These are phyloP conservation scores for Salvelinus sp. DNA, from an alignment of 2,113 vertebrate genomes.

Conservation along the genomic window DNA sequence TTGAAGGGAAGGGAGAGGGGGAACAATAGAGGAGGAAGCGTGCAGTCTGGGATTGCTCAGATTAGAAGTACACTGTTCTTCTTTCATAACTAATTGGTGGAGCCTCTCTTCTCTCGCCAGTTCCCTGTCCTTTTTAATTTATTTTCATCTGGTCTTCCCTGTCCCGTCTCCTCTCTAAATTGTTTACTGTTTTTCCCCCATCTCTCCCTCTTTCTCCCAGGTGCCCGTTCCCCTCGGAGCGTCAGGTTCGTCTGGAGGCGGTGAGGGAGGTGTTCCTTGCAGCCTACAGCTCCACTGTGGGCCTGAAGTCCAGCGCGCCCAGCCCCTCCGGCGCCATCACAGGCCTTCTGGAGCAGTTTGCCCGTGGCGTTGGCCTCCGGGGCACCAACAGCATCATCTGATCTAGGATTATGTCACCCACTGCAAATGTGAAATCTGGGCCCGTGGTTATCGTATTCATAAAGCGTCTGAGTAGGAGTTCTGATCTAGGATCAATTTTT, in stretches of 20 bases:
- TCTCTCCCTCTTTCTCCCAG: conserved; percentile 33
- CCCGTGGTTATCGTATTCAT: too few species aligned
- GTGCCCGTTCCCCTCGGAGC: conserved; percentile 75
- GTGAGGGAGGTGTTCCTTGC: conserved; percentile 91
- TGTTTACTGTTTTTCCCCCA: too few species aligned
- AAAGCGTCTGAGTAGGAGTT: too few species aligned
- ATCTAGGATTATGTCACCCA: conserved; percentile 42
- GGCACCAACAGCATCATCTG: conserved; percentile 83
- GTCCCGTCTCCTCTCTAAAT: not conserved
- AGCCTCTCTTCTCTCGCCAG: not conserved
- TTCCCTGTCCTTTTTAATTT: not conserved
- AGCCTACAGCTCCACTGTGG: conserved; percentile 90
- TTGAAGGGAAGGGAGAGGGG: not conserved
- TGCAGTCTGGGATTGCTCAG: conserved; percentile 11
- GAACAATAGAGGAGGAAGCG: not conserved
- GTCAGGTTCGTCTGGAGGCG: conserved; percentile 87
- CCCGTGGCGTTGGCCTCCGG: conserved; percentile 88
- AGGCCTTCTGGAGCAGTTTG: conserved; percentile 94
- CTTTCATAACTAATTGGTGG: not conserved
- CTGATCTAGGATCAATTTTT: too few species aligned
- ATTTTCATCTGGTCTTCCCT: not conserved
- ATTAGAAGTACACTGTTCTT: not conserved
- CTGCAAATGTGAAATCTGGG: not conserved
- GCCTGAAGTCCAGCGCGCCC: conserved; percentile 80
- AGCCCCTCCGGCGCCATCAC: conserved; percentile 90